Conservation (phyloP, 2,888 invertebrate genomes). For the Mechanitis mazaeus region DNA sequence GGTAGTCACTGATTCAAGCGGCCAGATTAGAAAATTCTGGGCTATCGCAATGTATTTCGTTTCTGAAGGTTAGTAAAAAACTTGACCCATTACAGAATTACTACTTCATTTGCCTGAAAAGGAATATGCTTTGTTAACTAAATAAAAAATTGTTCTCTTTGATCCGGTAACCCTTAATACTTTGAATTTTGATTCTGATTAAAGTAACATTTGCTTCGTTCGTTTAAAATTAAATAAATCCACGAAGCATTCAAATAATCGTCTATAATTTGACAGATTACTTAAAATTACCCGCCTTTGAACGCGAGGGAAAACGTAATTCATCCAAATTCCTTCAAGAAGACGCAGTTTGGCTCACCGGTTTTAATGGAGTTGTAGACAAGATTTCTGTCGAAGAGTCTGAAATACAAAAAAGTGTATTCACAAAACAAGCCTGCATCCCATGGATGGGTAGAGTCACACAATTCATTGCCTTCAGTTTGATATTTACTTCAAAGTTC, state of each 20-base stretch:
- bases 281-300: conserved; percentile 14
- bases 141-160: too few relatives aligned
- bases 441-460: conserved; percentile 53
- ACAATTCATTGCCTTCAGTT: too few relatives aligned
- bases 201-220: too few relatives aligned
- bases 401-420: conserved; percentile 33
- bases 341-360: conserved; percentile 37
- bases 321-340: conserved; percentile 26
- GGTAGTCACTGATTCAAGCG: conserved; percentile 22
- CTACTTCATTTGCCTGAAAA: too few relatives aligned
- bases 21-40: conserved; percentile 33
- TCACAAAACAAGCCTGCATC: conserved; percentile 53
- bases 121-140: too few relatives aligned
- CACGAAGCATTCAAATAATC: not conserved
- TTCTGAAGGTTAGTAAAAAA: conserved; percentile 27
- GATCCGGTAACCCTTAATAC: too few relatives aligned
- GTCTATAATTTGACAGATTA: conserved; percentile 17
- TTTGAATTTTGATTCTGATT: too few relatives aligned
- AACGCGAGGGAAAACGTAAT: conserved; percentile 14
- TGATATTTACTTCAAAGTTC: too few relatives aligned
- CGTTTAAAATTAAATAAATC: too few relatives aligned
- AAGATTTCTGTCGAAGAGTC: conserved; percentile 29
- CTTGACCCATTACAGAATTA: too few relatives aligned
- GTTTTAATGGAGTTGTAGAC: conserved; percentile 38
- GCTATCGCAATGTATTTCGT: conserved; percentile 36